These are phyloP conservation scores for Scomberomorus guttatus DNA, from an alignment of 2,797 vertebrate species.

Conservation along the genomic window DNA sequence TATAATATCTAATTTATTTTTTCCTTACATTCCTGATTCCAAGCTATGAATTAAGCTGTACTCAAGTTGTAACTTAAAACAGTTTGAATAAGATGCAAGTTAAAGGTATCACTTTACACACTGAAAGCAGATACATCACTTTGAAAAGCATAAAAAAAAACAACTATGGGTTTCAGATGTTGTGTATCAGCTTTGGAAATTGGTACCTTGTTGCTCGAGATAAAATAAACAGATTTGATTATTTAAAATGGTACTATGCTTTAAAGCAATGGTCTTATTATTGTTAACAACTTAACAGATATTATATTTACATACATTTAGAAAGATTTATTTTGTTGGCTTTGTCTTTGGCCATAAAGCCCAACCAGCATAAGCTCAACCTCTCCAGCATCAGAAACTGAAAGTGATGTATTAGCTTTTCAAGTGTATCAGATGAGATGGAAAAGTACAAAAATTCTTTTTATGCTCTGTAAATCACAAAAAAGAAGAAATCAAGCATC, in stretches of 20 bases:
- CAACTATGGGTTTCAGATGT: neutral
- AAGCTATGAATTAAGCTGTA: conserved; percentile 47
- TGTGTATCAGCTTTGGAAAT: neutral
- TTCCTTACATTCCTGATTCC: conserved; percentile 57
- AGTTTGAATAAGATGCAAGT: neutral
- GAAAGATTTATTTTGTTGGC: neutral
- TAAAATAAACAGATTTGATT: neutral
- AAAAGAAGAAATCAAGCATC: conserved; percentile 3
- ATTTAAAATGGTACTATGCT: conserved; percentile 22
- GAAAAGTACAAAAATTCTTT: conserved; percentile 18
- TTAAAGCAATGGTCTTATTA: neutral
- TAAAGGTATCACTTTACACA: neutral
- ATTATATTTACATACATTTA: neutral
- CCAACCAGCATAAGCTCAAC: neutral
- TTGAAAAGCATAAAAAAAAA: neutral
- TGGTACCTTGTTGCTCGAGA: too few relatives aligned
- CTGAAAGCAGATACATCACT: conserved; percentile 9
- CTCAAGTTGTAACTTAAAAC: conserved; percentile 39
- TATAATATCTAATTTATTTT: conserved; percentile 64
- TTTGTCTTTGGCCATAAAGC: neutral
- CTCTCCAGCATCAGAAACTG: neutral
- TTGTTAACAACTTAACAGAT: neutral
- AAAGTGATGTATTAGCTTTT: conserved; percentile 18
- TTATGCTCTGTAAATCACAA: conserved; percentile 33
- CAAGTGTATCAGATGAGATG: conserved; percentile 14